Evolutionary conservation across 2,888 invertebrate genomes (phyloP), one percentile per base, ranked within the genome.

Genomic region (Craniophora ligustri): DNA sequence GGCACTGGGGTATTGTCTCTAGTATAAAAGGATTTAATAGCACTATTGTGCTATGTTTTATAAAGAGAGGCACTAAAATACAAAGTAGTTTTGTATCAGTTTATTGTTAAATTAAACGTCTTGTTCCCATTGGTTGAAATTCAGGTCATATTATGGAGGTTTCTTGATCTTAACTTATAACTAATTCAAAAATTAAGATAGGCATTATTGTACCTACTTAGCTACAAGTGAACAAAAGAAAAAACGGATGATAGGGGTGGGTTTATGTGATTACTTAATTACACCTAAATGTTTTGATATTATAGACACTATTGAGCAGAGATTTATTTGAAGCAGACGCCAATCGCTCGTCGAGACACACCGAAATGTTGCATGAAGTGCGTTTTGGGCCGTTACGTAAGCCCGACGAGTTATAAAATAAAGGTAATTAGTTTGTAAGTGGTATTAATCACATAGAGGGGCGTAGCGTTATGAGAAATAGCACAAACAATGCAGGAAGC

Each of bases 191-290:
- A 66, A 77, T 67, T 73, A 72, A 79, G 67, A 72, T 66, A 75
- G 69, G 50, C 54, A 67, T 65, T 76, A 67, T 67, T 34, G 46
- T 66, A 66, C 51, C 41, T 72, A 66, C 51, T 39, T 72, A 68
- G 40, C 15, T 31, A 63, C n/a, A 46, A 41, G 58, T 44, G 64
- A 67, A 66, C 41, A 60, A 60, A 41, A 66, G 72, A 76, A 70
- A 75, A 39, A 67, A 58, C 60, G 63, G 67, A 82, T 82, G 85
- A 84, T 80, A 79, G 85, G 85, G 87, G 91, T 91, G 92, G 92
- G 92, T 91, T 91, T 90, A 91, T 90, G 89, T 75, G 68, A 80
- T 63, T 70, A 72, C 64, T 48, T 62, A 49, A 68, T 71, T 60
- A 66, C n/a, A n/a, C n/a, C n/a, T 57, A 67, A 65, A 71, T 45